Evolutionary conservation across 2,797 vertebrate species (phyloP).

Genomic region (Tadarida brasiliensis): DNA sequence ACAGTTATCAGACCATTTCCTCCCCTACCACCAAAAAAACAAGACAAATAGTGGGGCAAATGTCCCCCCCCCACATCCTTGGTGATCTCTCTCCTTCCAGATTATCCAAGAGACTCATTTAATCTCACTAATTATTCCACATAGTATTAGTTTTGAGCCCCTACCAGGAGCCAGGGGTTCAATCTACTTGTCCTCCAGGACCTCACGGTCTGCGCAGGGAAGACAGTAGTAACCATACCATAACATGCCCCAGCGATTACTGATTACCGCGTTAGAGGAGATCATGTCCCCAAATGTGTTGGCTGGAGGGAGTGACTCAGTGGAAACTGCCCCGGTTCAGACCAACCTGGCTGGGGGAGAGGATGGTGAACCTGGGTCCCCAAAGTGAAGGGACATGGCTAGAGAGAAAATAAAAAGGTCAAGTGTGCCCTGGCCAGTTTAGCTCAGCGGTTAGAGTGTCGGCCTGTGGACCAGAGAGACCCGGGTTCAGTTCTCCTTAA

Average conservation of each 20-base stretch:
- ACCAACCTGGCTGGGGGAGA: neutral
- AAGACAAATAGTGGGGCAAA: neutral
- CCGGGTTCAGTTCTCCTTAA: too few species aligned
- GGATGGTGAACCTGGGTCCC: neutral
- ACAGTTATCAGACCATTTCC: neutral
- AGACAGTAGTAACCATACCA: neutral
- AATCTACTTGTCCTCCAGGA: neutral
- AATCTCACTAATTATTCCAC: neutral
- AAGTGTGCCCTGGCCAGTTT: neutral
- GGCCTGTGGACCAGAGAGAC: too few species aligned
- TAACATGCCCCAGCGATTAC: neutral
- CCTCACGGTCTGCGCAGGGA: neutral
- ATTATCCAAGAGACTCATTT: neutral
- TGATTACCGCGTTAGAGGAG: neutral
- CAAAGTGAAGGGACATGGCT: neutral
- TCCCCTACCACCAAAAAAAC: neutral
- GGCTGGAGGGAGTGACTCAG: neutral
- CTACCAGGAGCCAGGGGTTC: neutral
- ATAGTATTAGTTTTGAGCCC: neutral
- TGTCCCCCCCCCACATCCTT: neutral
- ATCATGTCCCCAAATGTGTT: neutral
- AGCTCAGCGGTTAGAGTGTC: too few species aligned
- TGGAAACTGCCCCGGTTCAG: neutral
- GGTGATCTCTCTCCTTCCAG: slow-evolving; percentile 29
- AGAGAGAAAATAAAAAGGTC: slow-evolving; percentile 51